These are phyloP conservation scores for Euzophera pinguis DNA, from an alignment of 2,888 invertebrate genomes.

Conservation along the genomic window DNA sequence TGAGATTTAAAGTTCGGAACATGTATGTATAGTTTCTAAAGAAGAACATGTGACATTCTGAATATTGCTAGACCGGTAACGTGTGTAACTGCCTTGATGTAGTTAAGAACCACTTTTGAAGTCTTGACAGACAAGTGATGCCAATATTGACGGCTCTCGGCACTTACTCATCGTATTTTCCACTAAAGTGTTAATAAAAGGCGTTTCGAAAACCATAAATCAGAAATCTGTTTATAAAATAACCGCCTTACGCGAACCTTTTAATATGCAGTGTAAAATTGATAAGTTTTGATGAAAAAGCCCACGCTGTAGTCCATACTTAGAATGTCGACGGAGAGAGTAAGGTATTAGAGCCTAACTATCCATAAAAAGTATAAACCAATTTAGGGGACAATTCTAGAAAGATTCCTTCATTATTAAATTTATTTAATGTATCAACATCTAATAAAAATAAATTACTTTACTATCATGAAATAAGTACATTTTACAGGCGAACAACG, in stretches of 20 bases:
- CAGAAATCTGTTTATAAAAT: conserved; percentile 19
- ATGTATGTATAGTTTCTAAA: too few species aligned
- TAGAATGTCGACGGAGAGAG: too few species aligned
- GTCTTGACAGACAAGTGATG: not conserved
- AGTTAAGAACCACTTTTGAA: not conserved
- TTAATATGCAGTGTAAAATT: conserved; percentile 1
- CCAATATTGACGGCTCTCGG: not conserved
- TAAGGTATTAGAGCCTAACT: too few species aligned
- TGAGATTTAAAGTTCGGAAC: too few species aligned
- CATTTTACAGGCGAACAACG: too few species aligned
- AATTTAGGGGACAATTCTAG: too few species aligned
- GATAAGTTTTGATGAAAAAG: conserved; percentile 1
- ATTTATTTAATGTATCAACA: too few species aligned
- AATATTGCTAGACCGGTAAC: not conserved
- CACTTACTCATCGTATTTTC: conserved; percentile 5
- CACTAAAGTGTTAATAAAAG: conserved; percentile 14
- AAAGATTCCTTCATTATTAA: too few species aligned
- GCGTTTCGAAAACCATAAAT: conserved; percentile 20
- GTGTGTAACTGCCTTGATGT: conserved; percentile 5
- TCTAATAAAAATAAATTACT: too few species aligned
- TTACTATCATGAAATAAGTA: too few species aligned
- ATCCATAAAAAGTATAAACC: too few species aligned
- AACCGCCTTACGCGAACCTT: conserved; percentile 18
- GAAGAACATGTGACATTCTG: too few species aligned
- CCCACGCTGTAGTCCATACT: not conserved